Evolutionary conservation across 2,888 invertebrate species (phyloP).

Genomic region (Arge pagana): DNA sequence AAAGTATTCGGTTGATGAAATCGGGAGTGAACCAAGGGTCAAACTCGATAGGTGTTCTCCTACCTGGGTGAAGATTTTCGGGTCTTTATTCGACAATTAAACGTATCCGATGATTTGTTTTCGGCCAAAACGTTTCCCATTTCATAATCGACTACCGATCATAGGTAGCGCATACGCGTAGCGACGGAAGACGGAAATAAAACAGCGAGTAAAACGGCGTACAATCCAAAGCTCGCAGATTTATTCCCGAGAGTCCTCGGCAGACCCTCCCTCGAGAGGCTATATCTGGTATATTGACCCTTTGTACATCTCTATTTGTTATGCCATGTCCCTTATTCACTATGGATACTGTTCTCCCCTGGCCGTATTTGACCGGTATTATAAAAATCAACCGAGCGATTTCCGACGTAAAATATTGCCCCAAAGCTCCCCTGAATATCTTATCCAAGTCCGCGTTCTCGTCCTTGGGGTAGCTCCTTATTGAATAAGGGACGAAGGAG

Average conservation of each 20-base stretch:
- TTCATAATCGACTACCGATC: no score
- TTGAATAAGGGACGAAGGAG: constrained; percentile 17
- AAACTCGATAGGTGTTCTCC: no score
- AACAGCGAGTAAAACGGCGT: constrained; percentile 35
- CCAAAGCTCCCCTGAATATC: constrained; percentile 55
- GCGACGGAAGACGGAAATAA: constrained; percentile 38
- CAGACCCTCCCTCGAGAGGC: constrained; percentile 44
- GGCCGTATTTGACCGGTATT: constrained; percentile 59
- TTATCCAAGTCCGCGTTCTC: constrained; percentile 53
- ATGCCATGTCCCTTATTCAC: constrained; percentile 56
- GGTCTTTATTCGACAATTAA: constrained; percentile 21
- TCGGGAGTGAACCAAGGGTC: no score
- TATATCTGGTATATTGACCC: constrained; percentile 53
- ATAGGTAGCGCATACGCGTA: no score
- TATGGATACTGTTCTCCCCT: constrained; percentile 44
- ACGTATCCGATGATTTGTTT: constrained; percentile 1
- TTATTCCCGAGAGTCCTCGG: constrained; percentile 48
- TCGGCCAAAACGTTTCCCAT: constrained; percentile 31
- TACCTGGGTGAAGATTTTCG: no score
- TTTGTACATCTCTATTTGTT: constrained; percentile 60
- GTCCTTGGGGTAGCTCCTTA: constrained; percentile 17
- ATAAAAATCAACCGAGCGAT: constrained; percentile 60
- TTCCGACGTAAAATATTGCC: constrained; percentile 58
- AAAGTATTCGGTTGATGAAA: constrained; percentile 49
- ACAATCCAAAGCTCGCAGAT: constrained; percentile 47